These are phyloP conservation scores for Ceuthmochares aereus DNA, from an alignment of 2,113 vertebrate genomes.

Conservation along the genomic window DNA sequence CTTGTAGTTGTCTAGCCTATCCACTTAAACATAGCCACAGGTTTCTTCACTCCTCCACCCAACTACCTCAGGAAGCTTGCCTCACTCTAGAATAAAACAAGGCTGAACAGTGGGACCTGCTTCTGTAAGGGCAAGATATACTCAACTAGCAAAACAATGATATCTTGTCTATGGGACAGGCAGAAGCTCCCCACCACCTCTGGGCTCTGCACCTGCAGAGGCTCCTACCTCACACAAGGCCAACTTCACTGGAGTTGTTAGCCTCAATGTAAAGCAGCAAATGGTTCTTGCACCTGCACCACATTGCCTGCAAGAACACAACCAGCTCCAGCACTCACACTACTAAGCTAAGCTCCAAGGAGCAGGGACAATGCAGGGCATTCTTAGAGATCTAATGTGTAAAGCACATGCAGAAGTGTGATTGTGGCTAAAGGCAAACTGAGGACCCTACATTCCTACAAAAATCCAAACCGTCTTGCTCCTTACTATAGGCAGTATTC, in stretches of 20 bases:
- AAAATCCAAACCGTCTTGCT: not conserved
- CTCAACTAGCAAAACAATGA: not conserved
- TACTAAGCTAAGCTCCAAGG: not conserved
- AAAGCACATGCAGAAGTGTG: not conserved
- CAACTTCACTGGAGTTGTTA: not conserved
- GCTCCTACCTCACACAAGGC: not conserved
- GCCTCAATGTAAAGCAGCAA: not conserved
- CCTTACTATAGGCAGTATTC: not conserved
- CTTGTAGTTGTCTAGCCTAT: not conserved
- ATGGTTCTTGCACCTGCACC: not conserved
- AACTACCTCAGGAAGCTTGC: not conserved
- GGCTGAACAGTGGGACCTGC: not conserved
- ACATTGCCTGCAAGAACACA: not conserved
- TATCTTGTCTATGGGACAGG: not conserved
- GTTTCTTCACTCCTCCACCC: not conserved
- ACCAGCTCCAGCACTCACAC: not conserved
- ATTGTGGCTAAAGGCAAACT: not conserved
- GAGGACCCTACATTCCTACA: not conserved
- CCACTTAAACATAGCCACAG: not conserved
- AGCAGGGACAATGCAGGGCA: not conserved
- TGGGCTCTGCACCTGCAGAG: not conserved
- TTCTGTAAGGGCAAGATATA: not conserved
- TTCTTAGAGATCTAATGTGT: not conserved
- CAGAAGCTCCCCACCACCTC: not conserved
- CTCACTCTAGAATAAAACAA: not conserved